These are phyloP conservation scores for Lacerta agilis DNA, from an alignment of 2,797 vertebrate genomes.

Conservation along the genomic window DNA sequence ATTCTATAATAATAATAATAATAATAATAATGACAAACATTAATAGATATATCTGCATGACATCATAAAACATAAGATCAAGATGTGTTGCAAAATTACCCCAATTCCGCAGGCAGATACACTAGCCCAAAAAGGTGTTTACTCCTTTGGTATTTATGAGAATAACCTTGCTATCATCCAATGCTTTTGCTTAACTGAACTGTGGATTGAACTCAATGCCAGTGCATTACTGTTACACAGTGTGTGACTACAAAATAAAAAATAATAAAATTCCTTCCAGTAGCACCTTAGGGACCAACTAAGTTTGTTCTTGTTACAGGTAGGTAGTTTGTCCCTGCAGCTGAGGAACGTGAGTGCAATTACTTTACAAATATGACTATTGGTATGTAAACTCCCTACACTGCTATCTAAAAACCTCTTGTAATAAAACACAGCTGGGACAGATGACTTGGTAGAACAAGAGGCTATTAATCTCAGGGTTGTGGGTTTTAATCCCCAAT, in stretches of 20 bases:
- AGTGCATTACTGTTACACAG: too few species aligned
- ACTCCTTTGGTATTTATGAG: background rate
- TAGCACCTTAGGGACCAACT: too few species aligned
- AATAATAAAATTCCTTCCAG: too few species aligned
- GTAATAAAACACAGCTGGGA: background rate
- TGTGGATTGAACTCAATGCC: background rate
- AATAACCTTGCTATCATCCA: background rate
- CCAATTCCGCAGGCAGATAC: background rate
- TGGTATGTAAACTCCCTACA: background rate
- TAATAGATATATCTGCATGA: too few species aligned
- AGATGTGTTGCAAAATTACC: background rate
- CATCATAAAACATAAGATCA: background rate
- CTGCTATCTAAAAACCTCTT: background rate
- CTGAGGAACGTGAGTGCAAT: background rate
- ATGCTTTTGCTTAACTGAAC: background rate
- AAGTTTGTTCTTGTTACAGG: too few species aligned
- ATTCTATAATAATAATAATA: too few species aligned
- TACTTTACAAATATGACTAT: background rate
- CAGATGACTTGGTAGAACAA: too few species aligned
- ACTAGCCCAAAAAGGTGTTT: background rate
- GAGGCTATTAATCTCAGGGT: too few species aligned
- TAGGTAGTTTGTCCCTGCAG: accelerated
- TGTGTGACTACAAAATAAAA: too few species aligned
- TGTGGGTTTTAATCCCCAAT: too few species aligned
- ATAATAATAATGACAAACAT: too few species aligned